phyloP scores from a whole-genome alignment of 2,797 vertebrate species.

The Peromyscus nudipes region DNA sequence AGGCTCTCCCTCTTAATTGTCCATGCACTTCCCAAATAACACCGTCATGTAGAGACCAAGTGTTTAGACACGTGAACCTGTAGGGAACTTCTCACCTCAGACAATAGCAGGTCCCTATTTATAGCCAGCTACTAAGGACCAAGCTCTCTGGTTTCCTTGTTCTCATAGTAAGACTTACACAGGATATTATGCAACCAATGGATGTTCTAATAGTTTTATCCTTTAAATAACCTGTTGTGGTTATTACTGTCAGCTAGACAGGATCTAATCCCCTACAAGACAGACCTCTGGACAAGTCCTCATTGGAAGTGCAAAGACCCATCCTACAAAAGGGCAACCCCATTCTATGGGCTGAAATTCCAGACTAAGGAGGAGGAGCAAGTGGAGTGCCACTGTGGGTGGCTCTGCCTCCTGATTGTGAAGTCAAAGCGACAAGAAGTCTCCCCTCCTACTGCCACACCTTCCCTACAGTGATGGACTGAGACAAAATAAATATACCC shows the following conservation, averaged over 20 bases:
- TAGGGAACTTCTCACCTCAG: neutral
- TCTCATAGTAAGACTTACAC: slow-evolving; percentile 36
- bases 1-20: neutral
- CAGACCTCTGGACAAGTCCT: neutral
- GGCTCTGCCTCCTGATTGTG: neutral
- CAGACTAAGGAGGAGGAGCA: neutral
- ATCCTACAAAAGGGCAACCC: neutral
- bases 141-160: slow-evolving; percentile 21
- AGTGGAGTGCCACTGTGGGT: too few species aligned
- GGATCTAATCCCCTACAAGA: neutral
- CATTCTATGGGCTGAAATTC: neutral
- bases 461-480: neutral
- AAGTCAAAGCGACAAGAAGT: neutral
- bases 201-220: neutral
- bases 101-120: neutral
- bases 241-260: neutral
- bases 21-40: neutral
- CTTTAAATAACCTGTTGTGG: neutral
- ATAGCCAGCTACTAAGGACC: neutral
- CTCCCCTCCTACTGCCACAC: too few species aligned
- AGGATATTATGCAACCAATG: neutral
- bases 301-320: neutral
- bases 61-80: neutral
- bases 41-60: neutral
- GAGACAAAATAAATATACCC: neutral